phyloP scores from a whole-genome alignment of 2,797 vertebrate species.

The Characodon lateralis region DNA sequence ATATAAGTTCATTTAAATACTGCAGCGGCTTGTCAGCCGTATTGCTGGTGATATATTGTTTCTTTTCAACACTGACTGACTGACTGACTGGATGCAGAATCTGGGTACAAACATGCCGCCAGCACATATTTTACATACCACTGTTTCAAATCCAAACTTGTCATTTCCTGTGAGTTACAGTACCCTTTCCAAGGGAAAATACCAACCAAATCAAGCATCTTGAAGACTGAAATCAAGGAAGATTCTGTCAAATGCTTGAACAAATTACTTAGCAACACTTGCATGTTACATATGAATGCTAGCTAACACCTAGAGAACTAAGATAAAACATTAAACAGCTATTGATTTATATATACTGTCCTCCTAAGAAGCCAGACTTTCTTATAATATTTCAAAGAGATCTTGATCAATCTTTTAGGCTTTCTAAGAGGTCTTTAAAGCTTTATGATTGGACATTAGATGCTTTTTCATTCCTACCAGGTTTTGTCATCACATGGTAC shows the following conservation, averaged over 20 bases:
- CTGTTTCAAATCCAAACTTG: neutral
- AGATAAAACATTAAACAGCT: neutral
- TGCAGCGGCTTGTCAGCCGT: neutral
- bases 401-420: no score
- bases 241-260: neutral
- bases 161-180: neutral
- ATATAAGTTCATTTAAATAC: no score
- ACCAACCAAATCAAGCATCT: neutral
- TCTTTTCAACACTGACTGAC: neutral
- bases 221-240: neutral
- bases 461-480: no score
- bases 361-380: neutral
- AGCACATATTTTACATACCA: slow-evolving; percentile 1
- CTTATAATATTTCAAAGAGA: neutral
- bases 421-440: no score
- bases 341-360: neutral
- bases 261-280: neutral
- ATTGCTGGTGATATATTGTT: neutral
- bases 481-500: no score
- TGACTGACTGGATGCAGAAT: neutral
- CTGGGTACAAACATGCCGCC: neutral
- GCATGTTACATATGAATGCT: neutral
- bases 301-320: neutral
- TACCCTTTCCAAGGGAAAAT: neutral
- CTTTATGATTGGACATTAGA: no score